A percentile compares a stretch with the other conserved stretches of the same genome.
These are phyloP conservation scores for Agraylea sexmaculata DNA, from an alignment of 1,140 invertebrate genomes.

Conservation along the genomic window DNA sequence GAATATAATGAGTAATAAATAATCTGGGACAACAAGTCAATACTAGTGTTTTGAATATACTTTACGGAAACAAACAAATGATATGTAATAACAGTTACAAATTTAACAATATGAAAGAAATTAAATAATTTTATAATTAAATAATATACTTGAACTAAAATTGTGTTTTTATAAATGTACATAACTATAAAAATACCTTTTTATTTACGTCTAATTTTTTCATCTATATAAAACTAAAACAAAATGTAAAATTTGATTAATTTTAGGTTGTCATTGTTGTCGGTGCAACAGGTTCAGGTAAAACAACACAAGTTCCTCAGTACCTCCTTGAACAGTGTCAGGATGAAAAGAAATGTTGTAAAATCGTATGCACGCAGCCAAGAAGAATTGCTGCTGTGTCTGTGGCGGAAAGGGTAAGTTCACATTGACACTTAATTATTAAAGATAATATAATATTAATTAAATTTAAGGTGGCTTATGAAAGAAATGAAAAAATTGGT, in stretches of 20 bases:
- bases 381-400: constrained; percentile 80
- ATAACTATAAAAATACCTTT: background rate
- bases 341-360: constrained; percentile 51
- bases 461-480: constrained; percentile 48
- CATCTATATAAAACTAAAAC: constrained; percentile 8
- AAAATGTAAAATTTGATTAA: background rate
- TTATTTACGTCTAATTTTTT: background rate
- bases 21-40: too few relatives aligned
- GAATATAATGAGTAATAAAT: too few relatives aligned
- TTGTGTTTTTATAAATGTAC: background rate
- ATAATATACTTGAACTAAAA: background rate
- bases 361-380: constrained; percentile 90
- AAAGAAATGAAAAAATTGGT: constrained; percentile 78
- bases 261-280: constrained; percentile 49
- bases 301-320: constrained; percentile 87
- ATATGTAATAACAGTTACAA: too few relatives aligned
- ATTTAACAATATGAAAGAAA: background rate
- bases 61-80: too few relatives aligned
- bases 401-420: constrained; percentile 56
- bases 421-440: background rate
- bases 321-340: constrained; percentile 73
- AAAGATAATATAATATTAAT: background rate
- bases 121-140: background rate
- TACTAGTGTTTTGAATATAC: too few relatives aligned
- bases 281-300: constrained; percentile 78